Percentiles rank a stretch among this genome's conserved stretches.
These are phyloP conservation scores for Paramormyrops kingsleyae DNA, from an alignment of 2,113 vertebrate genomes.

Conservation along the genomic window DNA sequence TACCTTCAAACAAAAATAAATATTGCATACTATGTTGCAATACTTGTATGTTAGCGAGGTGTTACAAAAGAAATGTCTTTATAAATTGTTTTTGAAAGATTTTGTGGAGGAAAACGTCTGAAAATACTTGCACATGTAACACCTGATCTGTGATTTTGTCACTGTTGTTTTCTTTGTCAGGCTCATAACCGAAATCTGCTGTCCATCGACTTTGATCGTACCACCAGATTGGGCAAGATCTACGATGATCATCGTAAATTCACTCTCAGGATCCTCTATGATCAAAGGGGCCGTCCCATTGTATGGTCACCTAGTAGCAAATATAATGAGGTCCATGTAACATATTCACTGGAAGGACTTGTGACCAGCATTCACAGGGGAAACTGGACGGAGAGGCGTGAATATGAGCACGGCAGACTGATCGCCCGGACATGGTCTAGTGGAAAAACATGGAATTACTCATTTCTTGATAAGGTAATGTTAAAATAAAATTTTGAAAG, in stretches of 20 bases:
- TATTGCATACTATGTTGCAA: background rate
- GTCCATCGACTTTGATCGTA: conserved; percentile 92
- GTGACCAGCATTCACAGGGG: conserved; percentile 87
- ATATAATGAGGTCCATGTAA: conserved; percentile 93
- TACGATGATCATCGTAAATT: conserved; percentile 98
- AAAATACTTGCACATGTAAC: background rate
- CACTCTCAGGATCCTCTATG: conserved; percentile 90
- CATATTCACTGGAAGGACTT: conserved; percentile 80
- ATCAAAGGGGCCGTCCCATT: conserved; percentile 77
- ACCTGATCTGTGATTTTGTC: background rate
- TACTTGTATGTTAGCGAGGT: background rate
- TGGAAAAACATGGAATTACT: conserved; percentile 98
- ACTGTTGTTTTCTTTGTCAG: conserved; percentile 51
- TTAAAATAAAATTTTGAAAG: background rate
- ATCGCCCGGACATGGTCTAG: conserved; percentile 90
- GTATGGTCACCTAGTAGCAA: conserved; percentile 93
- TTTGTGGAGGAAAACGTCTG: background rate
- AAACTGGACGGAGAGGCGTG: conserved; percentile 87
- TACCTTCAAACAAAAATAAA: background rate
- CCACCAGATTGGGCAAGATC: conserved; percentile 88
- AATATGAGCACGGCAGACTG: conserved; percentile 88
- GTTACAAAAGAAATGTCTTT: background rate
- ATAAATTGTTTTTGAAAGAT: background rate
- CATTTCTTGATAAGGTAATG: conserved; percentile 88
- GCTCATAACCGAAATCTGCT: conserved; percentile 95